Percentiles rank a stretch among this genome's conserved stretches.
phyloP scores from a whole-genome alignment of 64 coral and sea anemone genomes.

The Exaiptasia diaphana region DNA sequence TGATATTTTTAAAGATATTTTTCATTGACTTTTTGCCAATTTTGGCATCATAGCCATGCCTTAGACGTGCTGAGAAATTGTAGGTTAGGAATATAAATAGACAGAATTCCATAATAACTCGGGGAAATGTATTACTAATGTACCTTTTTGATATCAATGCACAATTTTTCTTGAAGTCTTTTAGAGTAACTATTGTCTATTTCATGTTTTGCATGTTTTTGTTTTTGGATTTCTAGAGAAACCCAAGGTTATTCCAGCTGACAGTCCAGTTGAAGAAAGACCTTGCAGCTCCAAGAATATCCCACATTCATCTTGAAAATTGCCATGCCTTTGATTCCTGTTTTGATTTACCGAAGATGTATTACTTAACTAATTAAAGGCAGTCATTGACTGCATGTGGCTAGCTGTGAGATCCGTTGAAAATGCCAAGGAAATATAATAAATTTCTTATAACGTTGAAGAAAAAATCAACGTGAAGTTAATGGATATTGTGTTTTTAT shows the following conservation, averaged over 20 bases:
- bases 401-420: too few species aligned
- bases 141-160: background rate
- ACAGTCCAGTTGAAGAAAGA: slow-evolving; percentile 15
- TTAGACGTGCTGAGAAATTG: too few species aligned
- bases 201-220: slow-evolving; percentile 9
- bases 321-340: slow-evolving; percentile 51
- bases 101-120: too few species aligned
- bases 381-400: too few species aligned
- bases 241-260: background rate
- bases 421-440: too few species aligned
- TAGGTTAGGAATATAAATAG: too few species aligned
- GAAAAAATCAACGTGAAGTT: background rate
- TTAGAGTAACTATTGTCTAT: background rate
- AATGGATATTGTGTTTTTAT: background rate
- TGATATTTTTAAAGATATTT: too few species aligned
- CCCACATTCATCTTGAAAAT: slow-evolving; percentile 28
- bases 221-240: slow-evolving; percentile 31
- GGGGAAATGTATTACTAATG: too few species aligned
- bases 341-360: too few species aligned
- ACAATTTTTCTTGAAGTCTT: background rate
- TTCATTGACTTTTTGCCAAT: too few species aligned
- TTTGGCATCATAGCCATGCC: too few species aligned
- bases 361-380: too few species aligned
- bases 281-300: slow-evolving; percentile 37
- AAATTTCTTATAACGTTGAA: background rate